Conservation (phyloP, 2,888 invertebrate genomes). For the Diabrotica balteata region DNA sequence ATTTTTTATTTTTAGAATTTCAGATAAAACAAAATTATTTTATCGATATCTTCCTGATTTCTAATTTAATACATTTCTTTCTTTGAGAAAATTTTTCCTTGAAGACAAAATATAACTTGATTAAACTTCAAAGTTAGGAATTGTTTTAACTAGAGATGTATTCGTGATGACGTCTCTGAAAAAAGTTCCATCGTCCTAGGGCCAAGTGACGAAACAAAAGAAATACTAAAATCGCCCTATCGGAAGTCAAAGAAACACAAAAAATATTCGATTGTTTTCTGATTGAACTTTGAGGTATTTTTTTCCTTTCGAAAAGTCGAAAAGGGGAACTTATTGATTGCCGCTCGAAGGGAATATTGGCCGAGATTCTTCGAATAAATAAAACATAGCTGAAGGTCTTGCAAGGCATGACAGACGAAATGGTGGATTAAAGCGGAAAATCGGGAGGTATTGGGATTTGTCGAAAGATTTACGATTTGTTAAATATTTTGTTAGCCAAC, state of each 20-base stretch:
- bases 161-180: conserved; percentile 2
- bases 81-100: too few species aligned
- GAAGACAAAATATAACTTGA: too few species aligned
- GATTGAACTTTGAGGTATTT: conserved; percentile 5
- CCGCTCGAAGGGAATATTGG: conserved; percentile 22
- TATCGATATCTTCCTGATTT: too few species aligned
- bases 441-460: conserved; percentile 17
- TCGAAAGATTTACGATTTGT: conserved; percentile 28
- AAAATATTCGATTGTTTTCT: conserved; percentile 12
- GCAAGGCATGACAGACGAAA: conserved; percentile 23
- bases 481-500: conserved; percentile 22
- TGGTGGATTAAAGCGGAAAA: conserved; percentile 25
- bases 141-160: too few species aligned
- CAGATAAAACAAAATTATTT: too few species aligned
- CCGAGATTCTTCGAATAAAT: conserved; percentile 35
- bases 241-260: not conserved
- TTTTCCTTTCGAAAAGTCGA: conserved; percentile 25
- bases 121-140: too few species aligned
- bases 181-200: not conserved
- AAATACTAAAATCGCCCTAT: conserved; percentile 1
- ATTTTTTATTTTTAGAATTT: too few species aligned
- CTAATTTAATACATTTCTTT: too few species aligned
- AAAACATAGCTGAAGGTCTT: conserved; percentile 33
- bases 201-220: conserved; percentile 7
- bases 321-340: conserved; percentile 36